These are phyloP conservation scores for Ramazzottius varieornatus DNA, from an alignment of 2,888 invertebrate species.

Conservation along the genomic window DNA sequence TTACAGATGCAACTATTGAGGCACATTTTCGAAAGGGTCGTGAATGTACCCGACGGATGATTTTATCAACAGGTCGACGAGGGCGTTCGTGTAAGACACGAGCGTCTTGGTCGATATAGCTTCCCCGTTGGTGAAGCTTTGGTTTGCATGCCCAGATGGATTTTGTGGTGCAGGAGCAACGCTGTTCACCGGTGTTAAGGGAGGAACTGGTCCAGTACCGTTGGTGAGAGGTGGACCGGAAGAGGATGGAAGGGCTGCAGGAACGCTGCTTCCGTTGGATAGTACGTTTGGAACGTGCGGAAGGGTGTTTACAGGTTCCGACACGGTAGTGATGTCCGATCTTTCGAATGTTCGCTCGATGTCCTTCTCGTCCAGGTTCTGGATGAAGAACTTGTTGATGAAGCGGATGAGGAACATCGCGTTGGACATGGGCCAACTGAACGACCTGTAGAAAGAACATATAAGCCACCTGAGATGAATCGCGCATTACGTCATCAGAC, in stretches of 20 bases:
- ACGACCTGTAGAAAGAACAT: slow-evolving; percentile 17
- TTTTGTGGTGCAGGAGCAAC: too few species aligned
- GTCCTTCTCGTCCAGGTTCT: slow-evolving; percentile 22
- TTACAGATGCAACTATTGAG: too few species aligned
- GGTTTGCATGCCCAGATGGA: background rate
- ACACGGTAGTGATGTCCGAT: background rate
- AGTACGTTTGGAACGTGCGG: background rate
- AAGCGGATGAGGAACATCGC: slow-evolving; percentile 22
- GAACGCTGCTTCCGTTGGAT: background rate
- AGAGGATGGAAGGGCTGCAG: background rate
- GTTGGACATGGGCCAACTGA: slow-evolving; percentile 24
- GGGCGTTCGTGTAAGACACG: background rate
- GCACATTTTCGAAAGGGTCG: too few species aligned
- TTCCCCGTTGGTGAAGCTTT: background rate
- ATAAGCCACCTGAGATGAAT: background rate
- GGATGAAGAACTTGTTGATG: slow-evolving; percentile 22
- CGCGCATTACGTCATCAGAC: background rate
- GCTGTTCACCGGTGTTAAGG: too few species aligned
- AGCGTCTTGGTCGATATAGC: background rate
- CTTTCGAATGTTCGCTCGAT: slow-evolving; percentile 20
- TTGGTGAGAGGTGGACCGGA: background rate
- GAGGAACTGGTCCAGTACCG: background rate
- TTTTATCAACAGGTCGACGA: background rate
- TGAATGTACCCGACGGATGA: background rate
- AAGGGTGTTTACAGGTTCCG: background rate